Conservation (phyloP, 2,888 invertebrate species). For the Caenorhabditis sp. region DNA sequence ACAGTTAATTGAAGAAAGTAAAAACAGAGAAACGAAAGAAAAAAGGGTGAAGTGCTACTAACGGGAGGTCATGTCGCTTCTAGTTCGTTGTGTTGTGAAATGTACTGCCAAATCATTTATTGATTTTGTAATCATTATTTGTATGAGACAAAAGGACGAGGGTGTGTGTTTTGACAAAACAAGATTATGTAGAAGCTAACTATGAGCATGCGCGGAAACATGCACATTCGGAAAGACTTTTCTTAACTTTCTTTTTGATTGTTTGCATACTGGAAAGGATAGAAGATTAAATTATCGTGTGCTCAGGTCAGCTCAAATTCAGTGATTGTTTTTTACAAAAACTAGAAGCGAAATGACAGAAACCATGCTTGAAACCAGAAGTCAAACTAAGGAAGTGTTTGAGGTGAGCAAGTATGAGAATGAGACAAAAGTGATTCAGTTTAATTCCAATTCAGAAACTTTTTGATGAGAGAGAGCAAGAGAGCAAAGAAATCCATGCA, state of each 20-base stretch:
- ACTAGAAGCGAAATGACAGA: slow-evolving; percentile 68
- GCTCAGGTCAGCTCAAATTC: background rate
- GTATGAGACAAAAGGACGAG: slow-evolving; percentile 21
- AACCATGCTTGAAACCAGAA: slow-evolving; percentile 55
- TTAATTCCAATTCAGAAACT: background rate
- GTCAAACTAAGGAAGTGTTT: slow-evolving; percentile 14
- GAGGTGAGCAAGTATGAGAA: slow-evolving; percentile 28
- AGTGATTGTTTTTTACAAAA: slow-evolving; percentile 38
- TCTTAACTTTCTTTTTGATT: slow-evolving; percentile 1
- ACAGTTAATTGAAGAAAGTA: slow-evolving; percentile 35
- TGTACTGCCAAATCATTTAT: slow-evolving; percentile 57
- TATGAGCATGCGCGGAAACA: slow-evolving; percentile 55
- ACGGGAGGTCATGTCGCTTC: slow-evolving; percentile 58
- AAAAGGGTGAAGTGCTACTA: slow-evolving; percentile 42
- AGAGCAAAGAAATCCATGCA: slow-evolving; percentile 37
- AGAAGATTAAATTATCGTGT: background rate
- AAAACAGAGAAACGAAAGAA: background rate
- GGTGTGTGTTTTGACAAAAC: slow-evolving; percentile 37
- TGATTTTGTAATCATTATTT: slow-evolving; percentile 21
- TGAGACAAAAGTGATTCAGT: background rate
- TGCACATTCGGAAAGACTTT: slow-evolving; percentile 31
- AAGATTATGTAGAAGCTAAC: slow-evolving; percentile 47
- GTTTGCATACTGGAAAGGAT: slow-evolving; percentile 5
- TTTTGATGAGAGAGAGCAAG: background rate
- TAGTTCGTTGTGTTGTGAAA: slow-evolving; percentile 61